Base-by-base conservation (phyloP, 1,140 invertebrate species). In the Eciton burchellii region DNA sequence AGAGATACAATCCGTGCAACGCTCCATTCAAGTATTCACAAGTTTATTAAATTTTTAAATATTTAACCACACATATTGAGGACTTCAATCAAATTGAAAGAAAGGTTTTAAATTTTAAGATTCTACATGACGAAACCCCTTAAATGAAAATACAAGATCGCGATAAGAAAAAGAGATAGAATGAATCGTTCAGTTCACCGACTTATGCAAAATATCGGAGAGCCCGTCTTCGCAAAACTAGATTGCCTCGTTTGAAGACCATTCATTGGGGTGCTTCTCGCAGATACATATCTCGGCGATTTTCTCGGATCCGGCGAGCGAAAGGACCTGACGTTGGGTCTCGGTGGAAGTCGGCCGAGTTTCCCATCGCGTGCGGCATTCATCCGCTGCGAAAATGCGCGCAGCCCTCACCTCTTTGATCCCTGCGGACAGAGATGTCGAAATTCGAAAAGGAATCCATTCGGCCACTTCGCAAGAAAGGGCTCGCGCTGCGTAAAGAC, bases 381-480 rank as follows among this genome's bases (percentile, higher is more conserved):
- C 63, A 84, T 90, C 79, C 49, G 49, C 73, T 82, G 83, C 83
- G 84, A 90, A 93, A 92, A 90, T 90, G 81, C 89, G 84, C 83
- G 84, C 84, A 90, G 89, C 73, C 60, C 77, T 89, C 88, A 90
- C 88, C 90, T 93, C 89, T 93, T 92, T 91, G 86, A 92, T 89
- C 72, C 81, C 57, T 73, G 63, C 84, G 59, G 81, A 89, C 88
- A 81, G 85, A 89, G 86, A 89, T 89, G 85, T 92, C 85, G 68
- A 91, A 89, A 91, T 91, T 87, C 88, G 89, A 91, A 93, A 93
- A 90, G 90, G 91, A 88, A 89, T 84, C 85, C 29, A 74, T 60
- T 21, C 77, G 81, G 71, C 84, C 82, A 90, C 83, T 88, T 62
- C 68, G 86, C 56, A 90, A 90, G 88, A 91, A 92, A 90, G 86